These are phyloP conservation scores for Uropsilus gracilis DNA, from an alignment of 2,113 vertebrate species.

Conservation along the genomic window DNA sequence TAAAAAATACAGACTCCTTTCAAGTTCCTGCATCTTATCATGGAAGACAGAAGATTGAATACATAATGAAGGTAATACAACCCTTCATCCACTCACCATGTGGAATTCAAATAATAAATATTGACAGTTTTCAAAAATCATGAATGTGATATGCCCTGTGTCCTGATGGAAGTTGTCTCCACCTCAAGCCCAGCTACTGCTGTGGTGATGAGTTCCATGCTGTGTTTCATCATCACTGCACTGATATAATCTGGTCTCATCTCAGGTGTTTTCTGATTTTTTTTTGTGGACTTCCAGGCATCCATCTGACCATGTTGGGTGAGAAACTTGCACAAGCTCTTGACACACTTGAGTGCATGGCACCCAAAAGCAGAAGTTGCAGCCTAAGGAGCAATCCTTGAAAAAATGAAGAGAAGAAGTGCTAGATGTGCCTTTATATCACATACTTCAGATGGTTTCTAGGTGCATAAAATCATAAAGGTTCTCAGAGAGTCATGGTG, in stretches of 20 bases:
- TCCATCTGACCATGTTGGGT: background rate
- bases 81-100: background rate
- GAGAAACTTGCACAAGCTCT: background rate
- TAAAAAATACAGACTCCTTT: background rate
- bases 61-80: background rate
- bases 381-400: background rate
- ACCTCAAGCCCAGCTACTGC: fast-evolving
- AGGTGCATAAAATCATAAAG: background rate
- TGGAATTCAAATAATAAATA: background rate
- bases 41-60: background rate
- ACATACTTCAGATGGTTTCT: background rate
- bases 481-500: background rate
- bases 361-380: background rate
- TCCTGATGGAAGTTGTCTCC: background rate
- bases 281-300: background rate
- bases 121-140: background rate
- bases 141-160: background rate
- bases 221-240: background rate
- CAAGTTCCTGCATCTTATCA: background rate
- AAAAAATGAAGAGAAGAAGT: background rate
- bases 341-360: background rate
- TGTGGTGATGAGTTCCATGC: fast-evolving
- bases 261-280: background rate
- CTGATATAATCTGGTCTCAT: no score
- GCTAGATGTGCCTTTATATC: background rate